Evolutionary conservation across 2,888 invertebrate genomes (phyloP).

Genomic region (Eutolmus rufibarbis): DNA sequence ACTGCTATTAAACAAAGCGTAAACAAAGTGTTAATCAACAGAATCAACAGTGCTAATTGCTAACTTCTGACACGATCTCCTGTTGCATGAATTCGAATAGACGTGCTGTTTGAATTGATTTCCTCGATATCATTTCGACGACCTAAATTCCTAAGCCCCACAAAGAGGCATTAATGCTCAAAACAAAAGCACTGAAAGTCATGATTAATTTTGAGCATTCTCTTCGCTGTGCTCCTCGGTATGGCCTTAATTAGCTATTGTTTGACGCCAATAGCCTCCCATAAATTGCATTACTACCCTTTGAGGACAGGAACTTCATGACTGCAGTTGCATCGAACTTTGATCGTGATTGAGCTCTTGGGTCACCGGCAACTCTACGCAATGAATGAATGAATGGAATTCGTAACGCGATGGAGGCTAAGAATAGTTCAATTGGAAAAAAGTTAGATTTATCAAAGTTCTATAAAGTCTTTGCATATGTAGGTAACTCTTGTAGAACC

Average conservation of each 20-base stretch:
- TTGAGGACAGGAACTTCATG: neutral
- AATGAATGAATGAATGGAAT: neutral
- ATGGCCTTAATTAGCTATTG: neutral
- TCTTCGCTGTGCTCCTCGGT: neutral
- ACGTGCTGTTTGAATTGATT: neutral
- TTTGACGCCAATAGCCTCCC: neutral
- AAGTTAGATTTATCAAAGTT: neutral
- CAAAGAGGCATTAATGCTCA: neutral
- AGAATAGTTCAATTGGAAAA: neutral
- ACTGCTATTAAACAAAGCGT: neutral
- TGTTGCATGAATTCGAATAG: neutral
- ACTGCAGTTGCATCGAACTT: neutral
- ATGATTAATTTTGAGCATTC: neutral
- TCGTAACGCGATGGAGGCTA: neutral
- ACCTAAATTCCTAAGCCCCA: neutral
- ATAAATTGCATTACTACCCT: neutral
- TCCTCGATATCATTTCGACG: neutral
- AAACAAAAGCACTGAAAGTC: neutral
- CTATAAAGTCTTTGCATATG: neutral
- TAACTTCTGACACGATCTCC: neutral
- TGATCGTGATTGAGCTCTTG: neutral
- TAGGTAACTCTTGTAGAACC: neutral
- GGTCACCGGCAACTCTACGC: neutral
- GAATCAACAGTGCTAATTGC: neutral
- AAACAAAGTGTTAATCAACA: neutral